A percentile compares a stretch with the other conserved stretches of the same genome.
phyloP scores from a whole-genome alignment of 2,888 invertebrate species.

The Acanthosepion esculentum region DNA sequence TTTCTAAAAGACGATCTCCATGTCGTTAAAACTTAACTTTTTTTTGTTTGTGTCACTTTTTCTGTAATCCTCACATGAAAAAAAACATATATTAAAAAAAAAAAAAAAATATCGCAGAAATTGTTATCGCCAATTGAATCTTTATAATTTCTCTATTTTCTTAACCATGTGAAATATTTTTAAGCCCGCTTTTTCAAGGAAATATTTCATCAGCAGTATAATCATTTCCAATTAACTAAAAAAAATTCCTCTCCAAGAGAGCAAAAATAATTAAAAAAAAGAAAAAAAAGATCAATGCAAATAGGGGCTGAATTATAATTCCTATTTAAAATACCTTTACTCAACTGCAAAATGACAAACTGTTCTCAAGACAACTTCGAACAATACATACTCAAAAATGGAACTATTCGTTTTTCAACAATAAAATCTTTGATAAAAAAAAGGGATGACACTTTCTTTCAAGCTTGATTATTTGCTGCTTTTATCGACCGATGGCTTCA shows the following conservation, averaged over 20 bases:
- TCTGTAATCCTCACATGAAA: too few relatives aligned
- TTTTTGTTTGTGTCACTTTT: too few relatives aligned
- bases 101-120: neutral
- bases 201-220: neutral
- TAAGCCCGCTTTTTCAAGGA: neutral
- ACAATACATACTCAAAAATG: neutral
- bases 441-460: too few relatives aligned
- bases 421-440: neutral
- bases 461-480: too few relatives aligned
- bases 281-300: neutral
- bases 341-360: neutral
- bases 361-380: neutral
- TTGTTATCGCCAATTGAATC: neutral
- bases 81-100: neutral
- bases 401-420: neutral
- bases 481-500: too few relatives aligned
- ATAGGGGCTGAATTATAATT: neutral
- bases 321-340: neutral
- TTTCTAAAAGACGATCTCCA: too few relatives aligned
- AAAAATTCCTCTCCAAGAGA: neutral
- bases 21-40: too few relatives aligned
- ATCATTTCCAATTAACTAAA: neutral
- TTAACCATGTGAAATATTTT: neutral
- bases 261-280: too few relatives aligned
- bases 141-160: neutral